Percentiles rank a stretch among this genome's conserved stretches.
Evolutionary conservation across 1,140 invertebrate genomes (phyloP).

Genomic region (Sycophila sp.): DNA sequence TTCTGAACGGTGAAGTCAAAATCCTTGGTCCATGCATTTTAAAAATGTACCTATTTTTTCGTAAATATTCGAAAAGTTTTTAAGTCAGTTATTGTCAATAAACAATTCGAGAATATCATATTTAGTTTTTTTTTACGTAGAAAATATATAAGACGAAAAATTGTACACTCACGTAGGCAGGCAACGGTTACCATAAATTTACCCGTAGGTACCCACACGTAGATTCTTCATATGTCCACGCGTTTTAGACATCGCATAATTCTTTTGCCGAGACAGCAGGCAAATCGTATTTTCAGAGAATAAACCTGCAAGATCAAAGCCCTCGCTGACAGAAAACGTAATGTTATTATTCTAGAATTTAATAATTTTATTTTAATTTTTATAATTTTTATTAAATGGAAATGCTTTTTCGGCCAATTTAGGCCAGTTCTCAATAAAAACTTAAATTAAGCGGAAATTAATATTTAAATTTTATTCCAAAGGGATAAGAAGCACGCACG

Average conservation of each 20-base stretch:
- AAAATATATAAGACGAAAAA: background rate
- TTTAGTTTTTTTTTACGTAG: too few species aligned
- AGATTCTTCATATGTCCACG: too few species aligned
- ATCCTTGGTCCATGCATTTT: too few species aligned
- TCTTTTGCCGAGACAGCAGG: background rate
- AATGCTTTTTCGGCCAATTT: background rate
- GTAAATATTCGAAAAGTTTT: too few species aligned
- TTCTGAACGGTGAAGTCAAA: background rate
- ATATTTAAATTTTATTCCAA: too few species aligned
- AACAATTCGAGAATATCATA: too few species aligned
- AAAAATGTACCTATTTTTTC: too few species aligned
- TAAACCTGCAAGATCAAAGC: slow-evolving; percentile 2
- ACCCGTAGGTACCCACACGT: background rate
- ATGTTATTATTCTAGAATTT: background rate
- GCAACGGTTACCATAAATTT: background rate
- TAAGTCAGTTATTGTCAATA: too few species aligned
- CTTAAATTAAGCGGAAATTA: too few species aligned
- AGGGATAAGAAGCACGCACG: too few species aligned
- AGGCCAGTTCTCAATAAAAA: too few species aligned
- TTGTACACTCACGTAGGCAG: background rate
- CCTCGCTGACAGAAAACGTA: background rate
- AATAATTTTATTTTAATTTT: background rate
- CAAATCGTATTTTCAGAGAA: background rate
- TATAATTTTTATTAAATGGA: background rate
- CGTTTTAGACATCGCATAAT: background rate